Base-by-base conservation (phyloP, 1,140 invertebrate genomes). In the Ooceraea biroi region DNA sequence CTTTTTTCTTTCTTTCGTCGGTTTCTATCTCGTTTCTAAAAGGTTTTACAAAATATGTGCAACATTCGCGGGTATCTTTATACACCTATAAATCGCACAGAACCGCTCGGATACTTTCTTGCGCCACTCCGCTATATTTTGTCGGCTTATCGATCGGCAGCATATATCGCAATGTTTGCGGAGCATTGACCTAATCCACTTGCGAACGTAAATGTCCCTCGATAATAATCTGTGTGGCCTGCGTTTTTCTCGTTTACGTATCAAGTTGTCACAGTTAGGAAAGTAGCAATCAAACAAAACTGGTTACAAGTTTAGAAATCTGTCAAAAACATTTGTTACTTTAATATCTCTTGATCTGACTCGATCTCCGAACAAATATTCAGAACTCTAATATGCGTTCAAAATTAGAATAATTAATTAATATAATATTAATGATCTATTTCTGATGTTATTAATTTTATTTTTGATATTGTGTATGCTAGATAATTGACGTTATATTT, bases 151-250 rank as follows among this genome's bases (percentile, higher is more conserved):
- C 65, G 76, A 80, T 69, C 50, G 48, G 3, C 25, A 36, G 25
- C 19, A 55, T 68, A 69, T 66, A 69, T 80, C 50, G 7, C 65
- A 80, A 80, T 44, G 36, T 46, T 80, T 46, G 65, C 63, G 36
- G 76, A 80, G 76, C 76, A 55, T 80, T 80, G 66, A 80, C 76
- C 76, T 55, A 80, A 52, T 69, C 76, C 52, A 69, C 50, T 46
- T 69, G 17, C 41, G 65, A 69, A 80, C 27, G 76, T 80, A 66
- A 78, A 78, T 78, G 41, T 27, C 22, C 41, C 25, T 19, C 63
- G 65, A 80, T 78, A 69, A 69, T 69, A 50, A 69, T 69, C 50
- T 14, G 7, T 36, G 7, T 36, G 7, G 4, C n/a, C 5, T 17
- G 36, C 19, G 48, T 68, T 68, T 57, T 22, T 27, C 25, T 17